Evolutionary conservation across 2,888 invertebrate species (phyloP), one percentile per base, ranked within the genome.

Genomic region (Mongoloraphidia duomilia): DNA sequence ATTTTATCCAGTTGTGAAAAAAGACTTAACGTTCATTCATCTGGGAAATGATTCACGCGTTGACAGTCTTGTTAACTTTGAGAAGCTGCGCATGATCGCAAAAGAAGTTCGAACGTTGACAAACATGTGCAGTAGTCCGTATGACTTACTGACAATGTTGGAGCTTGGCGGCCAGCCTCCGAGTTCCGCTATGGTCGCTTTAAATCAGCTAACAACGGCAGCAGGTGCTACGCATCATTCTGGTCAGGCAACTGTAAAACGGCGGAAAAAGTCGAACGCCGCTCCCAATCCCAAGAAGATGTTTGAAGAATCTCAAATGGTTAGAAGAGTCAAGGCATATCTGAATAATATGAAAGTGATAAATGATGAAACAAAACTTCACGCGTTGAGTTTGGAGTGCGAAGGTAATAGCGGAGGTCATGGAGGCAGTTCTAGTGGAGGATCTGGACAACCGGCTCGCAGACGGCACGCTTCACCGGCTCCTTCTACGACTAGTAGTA

Each of bases 261-360:
- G 91, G 57, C 77, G 92, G 57, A 91, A 92, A 68, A 88, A 92
- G 64, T 85, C 92, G 0, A 79, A 87, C 34, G 85, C 91, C 34
- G 86, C 90, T 5, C 91, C 91, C 2, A 95, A 96, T 69, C 90
- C 92, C 46, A 95, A 95, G 70, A 95, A 94, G 68, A 95, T 96
- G 94, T 96, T 93, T 67, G 96, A 96, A 68, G 95, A 96, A 73
- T 94, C 96, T 34, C 93, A 96, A 71, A 97, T 97, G 97, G 94
- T 95, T 49, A 78, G 96, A 34, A 76, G 95, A 49, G 96, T 97
- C 6, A 94, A 96, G 66, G 89, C 96, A 3, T 98, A 98, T 70
- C 75, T 98, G 51, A 85, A 86, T 56, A 86, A 90, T 60, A 81
- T 97, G 75, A 85, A 90, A 59, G 89, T 92, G 8, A 87, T 90